Percentiles rank a stretch among this genome's conserved stretches.
phyloP scores from a whole-genome alignment of 2,888 invertebrate species.

The Craniophora ligustri region DNA sequence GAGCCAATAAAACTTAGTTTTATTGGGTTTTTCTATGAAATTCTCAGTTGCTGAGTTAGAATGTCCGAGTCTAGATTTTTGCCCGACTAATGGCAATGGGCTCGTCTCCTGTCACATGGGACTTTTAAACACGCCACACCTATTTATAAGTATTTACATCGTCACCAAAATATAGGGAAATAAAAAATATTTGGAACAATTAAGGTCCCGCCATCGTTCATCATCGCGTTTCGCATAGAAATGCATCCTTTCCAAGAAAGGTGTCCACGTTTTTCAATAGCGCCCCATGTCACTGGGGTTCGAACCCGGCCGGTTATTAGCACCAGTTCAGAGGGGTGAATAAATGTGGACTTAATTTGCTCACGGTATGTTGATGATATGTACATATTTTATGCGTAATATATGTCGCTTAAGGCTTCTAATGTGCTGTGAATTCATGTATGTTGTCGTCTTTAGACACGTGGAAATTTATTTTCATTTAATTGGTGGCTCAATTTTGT shows the following conservation, averaged over 20 bases:
- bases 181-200: background rate
- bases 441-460: constrained; percentile 6
- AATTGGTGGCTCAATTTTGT: no score
- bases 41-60: no score
- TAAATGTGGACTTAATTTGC: constrained; percentile 84
- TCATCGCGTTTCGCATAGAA: constrained; percentile 62
- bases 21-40: no score
- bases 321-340: constrained; percentile 86
- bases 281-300: constrained; percentile 63
- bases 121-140: no score
- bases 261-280: constrained; percentile 69
- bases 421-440: constrained; percentile 10
- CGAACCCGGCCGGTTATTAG: constrained; percentile 80
- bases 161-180: background rate
- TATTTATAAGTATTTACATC: no score
- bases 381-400: constrained; percentile 69
- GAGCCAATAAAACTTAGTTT: no score
- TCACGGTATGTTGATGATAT: constrained; percentile 78
- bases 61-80: no score
- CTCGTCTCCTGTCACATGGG: no score
- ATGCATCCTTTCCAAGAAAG: constrained; percentile 64
- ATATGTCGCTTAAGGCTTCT: constrained; percentile 26
- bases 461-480: background rate
- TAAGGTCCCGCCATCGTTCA: constrained; percentile 59
- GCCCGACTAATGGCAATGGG: no score